Percentiles rank a stretch among this genome's conserved stretches.
These are phyloP conservation scores for Amniataba percoides DNA, from an alignment of 2,797 vertebrate species.

Conservation along the genomic window DNA sequence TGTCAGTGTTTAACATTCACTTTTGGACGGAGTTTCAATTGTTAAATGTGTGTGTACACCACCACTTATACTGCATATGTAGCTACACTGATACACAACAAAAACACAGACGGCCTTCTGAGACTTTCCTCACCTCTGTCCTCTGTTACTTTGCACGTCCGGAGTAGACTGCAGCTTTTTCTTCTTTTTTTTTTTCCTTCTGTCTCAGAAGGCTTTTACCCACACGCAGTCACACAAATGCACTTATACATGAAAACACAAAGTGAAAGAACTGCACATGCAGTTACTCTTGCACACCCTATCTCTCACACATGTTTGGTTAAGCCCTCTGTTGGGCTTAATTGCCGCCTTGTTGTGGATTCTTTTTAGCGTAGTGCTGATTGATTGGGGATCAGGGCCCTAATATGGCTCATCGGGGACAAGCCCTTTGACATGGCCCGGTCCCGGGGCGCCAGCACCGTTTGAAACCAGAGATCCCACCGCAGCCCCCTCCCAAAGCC, in stretches of 20 bases:
- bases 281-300: slow-evolving; percentile 57
- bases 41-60: neutral
- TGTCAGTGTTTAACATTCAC: slow-evolving; percentile 19
- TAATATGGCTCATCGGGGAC: slow-evolving; percentile 85
- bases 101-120: slow-evolving; percentile 35
- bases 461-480: slow-evolving; percentile 77
- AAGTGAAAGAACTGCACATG: slow-evolving; percentile 55
- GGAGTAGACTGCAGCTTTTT: slow-evolving; percentile 27
- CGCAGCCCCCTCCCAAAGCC: slow-evolving; percentile 47
- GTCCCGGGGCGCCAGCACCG: slow-evolving; percentile 69
- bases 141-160: slow-evolving; percentile 32
- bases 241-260: slow-evolving; percentile 30
- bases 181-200: neutral
- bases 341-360: slow-evolving; percentile 82
- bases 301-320: slow-evolving; percentile 72
- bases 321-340: slow-evolving; percentile 74
- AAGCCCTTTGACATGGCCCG: slow-evolving; percentile 81
- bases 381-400: slow-evolving; percentile 84
- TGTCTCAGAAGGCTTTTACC: slow-evolving; percentile 32
- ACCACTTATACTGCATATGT: slow-evolving; percentile 2
- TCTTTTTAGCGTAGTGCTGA: slow-evolving; percentile 85
- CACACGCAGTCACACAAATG: slow-evolving; percentile 24
- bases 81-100: slow-evolving; percentile 12
- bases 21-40: neutral
- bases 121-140: slow-evolving; percentile 47